phyloP scores from a whole-genome alignment of 2,797 vertebrate species.

The Enteromius anoplus region DNA sequence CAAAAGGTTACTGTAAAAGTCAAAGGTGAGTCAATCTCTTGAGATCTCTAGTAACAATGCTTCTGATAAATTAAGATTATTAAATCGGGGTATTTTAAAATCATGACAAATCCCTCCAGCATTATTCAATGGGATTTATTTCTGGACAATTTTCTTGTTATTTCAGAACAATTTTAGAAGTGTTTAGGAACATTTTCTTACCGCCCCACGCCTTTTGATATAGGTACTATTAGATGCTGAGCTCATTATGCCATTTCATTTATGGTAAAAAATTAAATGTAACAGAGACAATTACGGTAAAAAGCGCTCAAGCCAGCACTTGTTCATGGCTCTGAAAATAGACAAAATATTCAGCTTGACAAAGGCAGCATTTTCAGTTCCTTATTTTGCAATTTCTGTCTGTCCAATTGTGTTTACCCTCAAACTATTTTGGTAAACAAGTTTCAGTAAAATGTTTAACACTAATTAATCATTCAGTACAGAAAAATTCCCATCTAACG shows the following conservation, averaged over 20 bases:
- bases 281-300: background rate
- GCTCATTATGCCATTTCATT: background rate
- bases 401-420: slow-evolving; percentile 16
- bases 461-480: background rate
- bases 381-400: slow-evolving; percentile 24
- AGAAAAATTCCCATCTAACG: background rate
- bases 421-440: slow-evolving; percentile 30
- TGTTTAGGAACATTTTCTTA: background rate
- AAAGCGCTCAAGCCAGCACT: background rate
- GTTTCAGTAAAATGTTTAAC: background rate
- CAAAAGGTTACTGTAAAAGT: slow-evolving; percentile 4
- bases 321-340: slow-evolving; percentile 32
- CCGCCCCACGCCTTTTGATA: background rate
- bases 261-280: background rate
- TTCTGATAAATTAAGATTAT: background rate
- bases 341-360: background rate
- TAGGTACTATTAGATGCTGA: background rate
- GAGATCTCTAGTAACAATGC: background rate
- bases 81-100: background rate
- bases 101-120: background rate
- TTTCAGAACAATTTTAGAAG: background rate
- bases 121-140: background rate
- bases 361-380: slow-evolving; percentile 45
- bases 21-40: background rate
- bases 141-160: background rate